Base-by-base conservation (phyloP, 2,797 vertebrate genomes). In the Rhynchotus rufescens region DNA sequence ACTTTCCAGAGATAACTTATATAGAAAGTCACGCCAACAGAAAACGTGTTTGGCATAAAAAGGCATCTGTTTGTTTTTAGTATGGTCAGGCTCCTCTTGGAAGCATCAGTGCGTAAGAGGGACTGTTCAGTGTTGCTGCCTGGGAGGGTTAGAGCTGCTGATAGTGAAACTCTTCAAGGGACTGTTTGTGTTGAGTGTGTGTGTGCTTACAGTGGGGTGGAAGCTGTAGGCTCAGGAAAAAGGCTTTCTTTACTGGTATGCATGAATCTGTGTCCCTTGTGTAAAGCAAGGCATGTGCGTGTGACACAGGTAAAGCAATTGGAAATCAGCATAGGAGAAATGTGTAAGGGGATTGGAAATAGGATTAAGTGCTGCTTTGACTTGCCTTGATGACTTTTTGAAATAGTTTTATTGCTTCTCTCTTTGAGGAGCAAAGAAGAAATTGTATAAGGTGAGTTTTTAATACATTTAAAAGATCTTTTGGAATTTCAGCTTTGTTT, bases 281-380 rank as follows among this genome's bases (percentile, higher is more conserved):
- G 3, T 91, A 88, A 89, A 94, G 77, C 60, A 91, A 96, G 95
- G 91, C 84, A 65, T 79, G 34, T 89, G 71, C 36, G 38, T 78
- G 3, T 88, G 81, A 67, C 74, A 79, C 78, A 80, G 25, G 13
- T 74, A 78, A 84, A 68, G 44, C 88, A 93, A 4, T 80, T 82
- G 77, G 93, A 93, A 84, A 59, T 82, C 19, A 4, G 17, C 26
- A 9, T 51, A 80, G 34, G 47, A 74, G 45, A 64, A 62, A 74
- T 28, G 5, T 25, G 3, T 49, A 23, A 14, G 44, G 47, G 21
- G 10, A 61, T 82, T 60, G 80, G 9, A 73, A 76, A 44, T 54
- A 47, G 42, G 47, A 23, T 56, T 69, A 89, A 93, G 86, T 51
- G 51, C 66, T 94, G 92, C 13, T 64, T 88, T 61, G 16, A 72